A percentile compares a stretch with the other conserved stretches of the same genome.
Conservation (phyloP, 2,888 invertebrate genomes). For the Polydesmus complanatus region DNA sequence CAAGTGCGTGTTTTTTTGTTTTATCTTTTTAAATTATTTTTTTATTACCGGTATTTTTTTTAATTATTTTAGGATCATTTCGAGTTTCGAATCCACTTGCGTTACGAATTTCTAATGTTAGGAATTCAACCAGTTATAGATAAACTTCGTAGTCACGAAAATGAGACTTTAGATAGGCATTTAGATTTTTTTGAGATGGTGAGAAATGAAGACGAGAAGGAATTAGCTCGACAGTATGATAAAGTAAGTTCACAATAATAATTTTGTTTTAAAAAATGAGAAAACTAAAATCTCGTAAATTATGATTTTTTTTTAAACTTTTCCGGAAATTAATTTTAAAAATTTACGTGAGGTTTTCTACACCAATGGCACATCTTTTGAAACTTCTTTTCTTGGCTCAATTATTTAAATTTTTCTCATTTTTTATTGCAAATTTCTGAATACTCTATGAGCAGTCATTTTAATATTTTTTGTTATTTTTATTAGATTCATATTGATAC, state of each 20-base stretch:
- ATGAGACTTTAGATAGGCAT: conserved; percentile 84
- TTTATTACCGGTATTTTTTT: too few species aligned
- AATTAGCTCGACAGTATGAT: conserved; percentile 77
- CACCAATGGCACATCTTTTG: too few species aligned
- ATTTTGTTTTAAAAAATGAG: conserved; percentile 1
- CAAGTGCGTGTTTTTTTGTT: conserved; percentile 55
- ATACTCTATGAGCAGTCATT: not conserved
- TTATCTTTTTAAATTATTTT: too few species aligned
- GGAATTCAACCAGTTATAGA: conserved; percentile 93
- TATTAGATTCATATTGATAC: conserved; percentile 72
- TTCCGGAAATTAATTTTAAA: too few species aligned
- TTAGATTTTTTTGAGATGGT: conserved; percentile 99
- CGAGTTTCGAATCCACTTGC: conserved; percentile 84
- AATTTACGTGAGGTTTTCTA: too few species aligned
- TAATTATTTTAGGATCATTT: conserved; percentile 42
- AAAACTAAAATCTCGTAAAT: not conserved
- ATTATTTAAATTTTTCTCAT: too few species aligned
- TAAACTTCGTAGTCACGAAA: conserved; percentile 79
- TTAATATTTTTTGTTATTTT: conserved; percentile 12
- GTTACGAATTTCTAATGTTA: conserved; percentile 91
- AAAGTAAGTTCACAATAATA: too few species aligned
- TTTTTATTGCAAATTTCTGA: not conserved
- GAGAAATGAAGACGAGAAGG: conserved; percentile 88
- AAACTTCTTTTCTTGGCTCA: too few species aligned
- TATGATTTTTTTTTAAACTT: not conserved